Evolutionary conservation across 1,140 invertebrate species (phyloP).

Genomic region (Euglossa dilemma): DNA sequence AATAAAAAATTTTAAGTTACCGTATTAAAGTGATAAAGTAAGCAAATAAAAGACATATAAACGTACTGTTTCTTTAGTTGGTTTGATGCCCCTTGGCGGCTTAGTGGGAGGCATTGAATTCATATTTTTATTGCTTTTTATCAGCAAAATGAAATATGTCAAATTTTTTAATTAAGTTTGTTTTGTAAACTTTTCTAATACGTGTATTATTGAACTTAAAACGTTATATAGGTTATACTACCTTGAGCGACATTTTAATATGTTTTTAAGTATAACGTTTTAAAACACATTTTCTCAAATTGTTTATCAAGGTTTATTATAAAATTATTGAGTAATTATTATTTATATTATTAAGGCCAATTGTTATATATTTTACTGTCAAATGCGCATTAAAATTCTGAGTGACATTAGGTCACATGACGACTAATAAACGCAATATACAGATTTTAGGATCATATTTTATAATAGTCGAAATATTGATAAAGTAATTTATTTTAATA

Average conservation of each 20-base stretch:
- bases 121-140: constrained; percentile 36
- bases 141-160: not conserved
- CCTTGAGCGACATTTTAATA: no score
- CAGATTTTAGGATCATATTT: not conserved
- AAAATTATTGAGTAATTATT: not conserved
- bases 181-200: no score
- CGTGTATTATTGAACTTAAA: not conserved
- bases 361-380: not conserved
- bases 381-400: not conserved
- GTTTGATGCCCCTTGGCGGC: constrained; percentile 91
- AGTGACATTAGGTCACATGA: constrained; percentile 18
- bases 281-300: not conserved
- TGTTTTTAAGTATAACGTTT: not conserved
- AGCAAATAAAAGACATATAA: not conserved
- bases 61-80: constrained; percentile 91
- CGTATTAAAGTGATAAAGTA: constrained; percentile 1
- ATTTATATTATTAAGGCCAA: not conserved
- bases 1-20: not conserved
- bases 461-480: not conserved
- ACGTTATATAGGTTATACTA: constrained; percentile 23
- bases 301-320: not conserved
- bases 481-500: not conserved
- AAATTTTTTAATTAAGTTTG: not conserved
- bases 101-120: constrained; percentile 86
- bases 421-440: not conserved